Percentiles rank a stretch among this genome's conserved stretches.
Conservation (phyloP, 2,888 invertebrate species). For the Piscicola geometra region DNA sequence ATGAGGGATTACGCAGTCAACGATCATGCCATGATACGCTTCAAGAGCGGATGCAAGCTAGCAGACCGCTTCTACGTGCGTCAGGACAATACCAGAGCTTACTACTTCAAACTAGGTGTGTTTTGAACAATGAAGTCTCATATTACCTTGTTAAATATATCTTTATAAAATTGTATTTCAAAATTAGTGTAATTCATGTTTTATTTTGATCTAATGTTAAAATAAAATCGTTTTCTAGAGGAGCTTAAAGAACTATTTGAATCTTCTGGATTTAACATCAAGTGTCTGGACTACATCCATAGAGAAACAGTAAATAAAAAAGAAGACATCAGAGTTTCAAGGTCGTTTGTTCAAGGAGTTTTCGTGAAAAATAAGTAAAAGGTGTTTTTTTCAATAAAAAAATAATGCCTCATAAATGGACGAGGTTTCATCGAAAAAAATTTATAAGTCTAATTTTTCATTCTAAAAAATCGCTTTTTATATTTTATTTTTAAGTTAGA, state of each 20-base stretch:
- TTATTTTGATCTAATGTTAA: neutral
- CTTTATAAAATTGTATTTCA: slow-evolving; percentile 16
- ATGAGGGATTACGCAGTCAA: slow-evolving; percentile 90
- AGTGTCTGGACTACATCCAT: slow-evolving; percentile 72
- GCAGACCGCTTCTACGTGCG: slow-evolving; percentile 87
- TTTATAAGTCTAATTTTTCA: no score
- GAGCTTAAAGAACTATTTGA: slow-evolving; percentile 66
- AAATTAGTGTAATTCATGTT: slow-evolving; percentile 1
- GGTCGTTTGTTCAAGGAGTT: slow-evolving; percentile 81
- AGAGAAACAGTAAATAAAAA: slow-evolving; percentile 85
- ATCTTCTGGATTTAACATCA: slow-evolving; percentile 67
- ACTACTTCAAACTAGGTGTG: slow-evolving; percentile 53
- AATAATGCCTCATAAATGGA: no score
- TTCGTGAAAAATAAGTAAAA: slow-evolving; percentile 45
- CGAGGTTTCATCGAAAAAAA: no score
- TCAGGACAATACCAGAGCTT: slow-evolving; percentile 86
- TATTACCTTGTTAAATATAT: no score
- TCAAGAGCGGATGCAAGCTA: slow-evolving; percentile 86
- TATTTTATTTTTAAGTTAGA: no score
- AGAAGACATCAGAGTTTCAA: slow-evolving; percentile 80
- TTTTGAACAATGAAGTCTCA: no score
- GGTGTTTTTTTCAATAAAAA: no score
- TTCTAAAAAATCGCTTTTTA: no score
- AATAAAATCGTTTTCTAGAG: slow-evolving; percentile 58
- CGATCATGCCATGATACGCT: slow-evolving; percentile 91